phyloP scores from a whole-genome alignment of 2,888 invertebrate species.

The Ectropis crepuscularia region DNA sequence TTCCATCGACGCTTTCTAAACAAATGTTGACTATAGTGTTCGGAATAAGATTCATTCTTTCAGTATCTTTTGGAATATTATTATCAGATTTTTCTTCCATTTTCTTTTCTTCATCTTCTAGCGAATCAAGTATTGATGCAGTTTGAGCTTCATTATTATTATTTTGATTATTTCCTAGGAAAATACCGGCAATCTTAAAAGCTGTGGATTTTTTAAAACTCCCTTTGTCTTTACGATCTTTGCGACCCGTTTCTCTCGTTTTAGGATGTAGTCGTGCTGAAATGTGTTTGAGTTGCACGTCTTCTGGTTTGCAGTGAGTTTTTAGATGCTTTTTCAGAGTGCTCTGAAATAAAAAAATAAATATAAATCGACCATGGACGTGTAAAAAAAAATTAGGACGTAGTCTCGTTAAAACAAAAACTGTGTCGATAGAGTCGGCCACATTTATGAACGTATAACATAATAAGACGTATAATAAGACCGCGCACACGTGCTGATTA shows the following conservation, averaged over 20 bases:
- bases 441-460: no score
- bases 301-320: constrained; percentile 30
- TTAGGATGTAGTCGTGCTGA: constrained; percentile 45
- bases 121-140: not conserved
- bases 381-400: no score
- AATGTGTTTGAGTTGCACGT: constrained; percentile 4
- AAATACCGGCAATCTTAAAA: constrained; percentile 64
- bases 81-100: not conserved
- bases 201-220: constrained; percentile 62
- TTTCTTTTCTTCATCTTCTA: not conserved
- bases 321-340: constrained; percentile 62
- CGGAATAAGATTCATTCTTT: not conserved
- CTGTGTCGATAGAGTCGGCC: no score
- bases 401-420: no score
- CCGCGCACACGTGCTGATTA: no score
- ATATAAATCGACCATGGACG: no score
- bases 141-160: not conserved
- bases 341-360: constrained; percentile 50
- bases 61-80: not conserved
- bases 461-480: no score
- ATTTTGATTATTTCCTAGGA: constrained; percentile 31
- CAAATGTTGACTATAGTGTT: constrained; percentile 3
- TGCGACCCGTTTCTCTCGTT: constrained; percentile 59
- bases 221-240: constrained; percentile 66
- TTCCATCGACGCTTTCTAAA: not conserved